Conservation (phyloP, 23 tunicate genomes). For the Halocynthia aurantium region DNA sequence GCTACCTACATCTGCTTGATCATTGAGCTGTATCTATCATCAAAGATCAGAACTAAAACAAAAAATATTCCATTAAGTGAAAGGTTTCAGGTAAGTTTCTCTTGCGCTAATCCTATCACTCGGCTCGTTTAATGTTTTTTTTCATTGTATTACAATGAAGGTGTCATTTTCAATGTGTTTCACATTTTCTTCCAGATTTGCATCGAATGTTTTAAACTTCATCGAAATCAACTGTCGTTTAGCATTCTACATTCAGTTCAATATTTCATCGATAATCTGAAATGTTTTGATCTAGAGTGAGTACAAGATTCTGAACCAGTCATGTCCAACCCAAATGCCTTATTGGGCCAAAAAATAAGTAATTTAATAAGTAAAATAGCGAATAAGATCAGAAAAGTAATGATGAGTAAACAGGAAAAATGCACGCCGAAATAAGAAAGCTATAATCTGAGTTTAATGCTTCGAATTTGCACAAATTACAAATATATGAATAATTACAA, state of each 20-base stretch:
- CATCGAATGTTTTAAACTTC: slow-evolving; percentile 4
- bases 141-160: no score
- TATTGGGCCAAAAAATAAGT: no score
- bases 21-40: slow-evolving; percentile 43
- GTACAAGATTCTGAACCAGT: neutral
- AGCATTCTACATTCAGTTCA: neutral
- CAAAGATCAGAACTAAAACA: slow-evolving; percentile 15
- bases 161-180: neutral
- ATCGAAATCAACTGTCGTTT: neutral
- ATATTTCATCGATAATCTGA: slow-evolving; percentile 7
- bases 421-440: no score
- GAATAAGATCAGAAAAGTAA: no score
- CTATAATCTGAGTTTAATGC: no score
- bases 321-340: no score
- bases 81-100: neutral
- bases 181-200: neutral
- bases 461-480: no score
- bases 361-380: no score
- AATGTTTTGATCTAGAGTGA: neutral
- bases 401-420: no score
- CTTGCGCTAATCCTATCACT: no score
- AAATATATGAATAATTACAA: no score
- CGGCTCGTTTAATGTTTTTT: no score
- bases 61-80: neutral
- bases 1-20: slow-evolving; percentile 39